Percentiles rank a stretch among this genome's conserved stretches.
These are phyloP conservation scores for Poicephalus gulielmi DNA, from an alignment of 2,113 vertebrate species.

Conservation along the genomic window DNA sequence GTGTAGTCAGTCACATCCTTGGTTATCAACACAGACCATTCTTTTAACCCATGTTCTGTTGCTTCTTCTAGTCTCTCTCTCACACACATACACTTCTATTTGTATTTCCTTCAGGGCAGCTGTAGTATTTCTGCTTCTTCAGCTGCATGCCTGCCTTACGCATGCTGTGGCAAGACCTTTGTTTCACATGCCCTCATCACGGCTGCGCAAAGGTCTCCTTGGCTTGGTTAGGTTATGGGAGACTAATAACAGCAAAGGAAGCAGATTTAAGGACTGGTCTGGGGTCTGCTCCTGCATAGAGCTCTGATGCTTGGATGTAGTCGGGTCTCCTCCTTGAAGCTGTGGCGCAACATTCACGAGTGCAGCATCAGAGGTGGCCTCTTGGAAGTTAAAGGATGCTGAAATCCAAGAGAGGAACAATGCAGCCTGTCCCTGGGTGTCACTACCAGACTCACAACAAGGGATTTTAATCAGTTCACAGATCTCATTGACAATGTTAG, in stretches of 20 bases:
- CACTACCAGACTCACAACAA: neutral
- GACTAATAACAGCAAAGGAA: neutral
- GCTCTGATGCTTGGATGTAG: neutral
- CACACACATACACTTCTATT: neutral
- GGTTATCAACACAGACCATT: neutral
- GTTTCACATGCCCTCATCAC: neutral
- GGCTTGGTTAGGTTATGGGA: neutral
- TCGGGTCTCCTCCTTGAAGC: neutral
- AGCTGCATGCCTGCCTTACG: neutral
- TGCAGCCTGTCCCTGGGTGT: neutral
- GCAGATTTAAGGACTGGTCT: neutral
- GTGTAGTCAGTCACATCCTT: neutral
- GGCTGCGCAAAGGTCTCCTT: neutral
- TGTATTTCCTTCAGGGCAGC: neutral
- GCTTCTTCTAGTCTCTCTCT: neutral
- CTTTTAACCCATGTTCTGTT: neutral
- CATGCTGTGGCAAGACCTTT: rapidly evolving
- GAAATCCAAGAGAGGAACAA: neutral
- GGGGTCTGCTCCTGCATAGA: neutral
- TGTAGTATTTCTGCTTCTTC: neutral
- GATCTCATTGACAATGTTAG: neutral
- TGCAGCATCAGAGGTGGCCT: rapidly evolving
- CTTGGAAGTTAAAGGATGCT: neutral
- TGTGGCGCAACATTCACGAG: rapidly evolving
- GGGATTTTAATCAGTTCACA: neutral